Evolutionary conservation across 2,888 invertebrate genomes (phyloP).

Genomic region (Athalia circularis): DNA sequence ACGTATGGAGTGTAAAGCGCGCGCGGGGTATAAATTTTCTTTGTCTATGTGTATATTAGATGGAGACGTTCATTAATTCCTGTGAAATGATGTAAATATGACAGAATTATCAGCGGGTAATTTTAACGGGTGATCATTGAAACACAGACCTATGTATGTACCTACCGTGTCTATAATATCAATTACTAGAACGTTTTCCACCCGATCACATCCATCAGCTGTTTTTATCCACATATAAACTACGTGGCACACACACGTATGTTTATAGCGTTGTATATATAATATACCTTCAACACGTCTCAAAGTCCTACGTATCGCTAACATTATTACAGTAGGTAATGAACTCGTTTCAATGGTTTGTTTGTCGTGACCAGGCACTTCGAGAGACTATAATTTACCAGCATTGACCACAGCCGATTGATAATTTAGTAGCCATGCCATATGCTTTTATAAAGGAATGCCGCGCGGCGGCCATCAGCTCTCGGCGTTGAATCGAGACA

Average conservation of each 20-base stretch:
- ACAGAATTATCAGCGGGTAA: slow-evolving; percentile 59
- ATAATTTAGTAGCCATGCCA: slow-evolving; percentile 11
- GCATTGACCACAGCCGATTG: slow-evolving; percentile 32
- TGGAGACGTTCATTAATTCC: slow-evolving; percentile 61
- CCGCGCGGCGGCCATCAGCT: background rate
- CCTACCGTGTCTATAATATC: too few relatives aligned
- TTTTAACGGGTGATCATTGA: too few relatives aligned
- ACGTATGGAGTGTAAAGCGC: background rate
- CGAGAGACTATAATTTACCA: slow-evolving; percentile 21
- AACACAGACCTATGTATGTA: too few relatives aligned
- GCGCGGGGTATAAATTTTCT: too few relatives aligned
- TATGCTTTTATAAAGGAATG: background rate
- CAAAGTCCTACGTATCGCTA: background rate
- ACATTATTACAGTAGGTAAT: background rate
- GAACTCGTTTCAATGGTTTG: slow-evolving; percentile 36
- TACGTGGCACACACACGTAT: background rate
- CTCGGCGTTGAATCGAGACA: slow-evolving; percentile 19
- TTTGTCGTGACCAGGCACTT: slow-evolving; percentile 1
- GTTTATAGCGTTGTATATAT: background rate
- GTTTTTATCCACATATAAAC: too few relatives aligned
- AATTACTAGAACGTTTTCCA: too few relatives aligned
- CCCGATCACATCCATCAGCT: too few relatives aligned
- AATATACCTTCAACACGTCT: background rate
- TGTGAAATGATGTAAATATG: slow-evolving; percentile 66
- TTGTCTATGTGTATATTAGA: too few relatives aligned